Evolutionary conservation across 2,888 invertebrate genomes (phyloP), one percentile per base, ranked within the genome.

Genomic region (Leptogaster cylindrica): DNA sequence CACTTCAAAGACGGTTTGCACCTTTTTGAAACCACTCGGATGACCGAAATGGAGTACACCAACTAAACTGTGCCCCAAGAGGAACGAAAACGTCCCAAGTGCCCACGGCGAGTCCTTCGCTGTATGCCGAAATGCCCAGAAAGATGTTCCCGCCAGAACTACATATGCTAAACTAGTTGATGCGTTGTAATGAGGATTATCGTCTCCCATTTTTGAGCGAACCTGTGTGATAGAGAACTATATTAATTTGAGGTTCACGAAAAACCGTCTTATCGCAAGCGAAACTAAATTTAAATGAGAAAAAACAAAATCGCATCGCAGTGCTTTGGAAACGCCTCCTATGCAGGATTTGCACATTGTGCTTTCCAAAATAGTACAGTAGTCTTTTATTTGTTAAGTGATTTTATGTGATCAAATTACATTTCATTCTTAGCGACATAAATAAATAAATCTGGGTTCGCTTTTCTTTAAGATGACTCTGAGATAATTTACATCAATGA

Each of bases 21-120:
- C 6, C 1, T 63, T 12, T 6, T 52, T 23, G 2, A 31, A n/a
- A 1, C 67, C 67, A 23, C 70, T 51, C 5, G 71, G 72, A 64
- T 69, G 67, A 20, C 68, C 67, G 31, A 63, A 68, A 28, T 66
- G 16, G 1, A 69, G 18, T 0, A 69, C 39, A 8, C 71, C 71
- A 10, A 72, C 4, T 14, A 72, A 4, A 7, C 70, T 67, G 27
- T 72, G 72, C 0, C 68, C 66, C 2, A 71, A 18, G 6, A 72
- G 27, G 25, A 71, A 68, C 7, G 68, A 28, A 28, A 70, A 71
- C 10, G 68, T 61, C 5, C 67, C 65, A 25, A 67, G 44, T 6
- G 70, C 65, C 23, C 44, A 64, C 10, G 67, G 68, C 5, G 36
- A 28, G 4, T 50, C 23, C 1, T 18, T 61, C 10, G 12, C 10